phyloP scores from a whole-genome alignment of 92 coral and sea anemone genomes.

The Micromussa lordhowensis region DNA sequence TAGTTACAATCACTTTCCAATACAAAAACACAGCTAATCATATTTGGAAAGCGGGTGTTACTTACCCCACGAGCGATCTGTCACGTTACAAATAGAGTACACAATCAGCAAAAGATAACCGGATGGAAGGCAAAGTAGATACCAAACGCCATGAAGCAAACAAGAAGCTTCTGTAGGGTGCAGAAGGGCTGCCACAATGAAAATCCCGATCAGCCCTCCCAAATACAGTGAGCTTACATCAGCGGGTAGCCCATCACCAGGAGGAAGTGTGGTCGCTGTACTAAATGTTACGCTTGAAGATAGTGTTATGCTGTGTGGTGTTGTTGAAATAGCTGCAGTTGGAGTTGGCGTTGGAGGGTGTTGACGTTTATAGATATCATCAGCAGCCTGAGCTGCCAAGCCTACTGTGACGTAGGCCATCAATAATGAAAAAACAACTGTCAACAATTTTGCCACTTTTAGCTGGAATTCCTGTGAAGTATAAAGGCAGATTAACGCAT shows the following conservation, averaged over 20 bases:
- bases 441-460: constrained; percentile 81
- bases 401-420: constrained; percentile 88
- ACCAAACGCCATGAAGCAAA: constrained; percentile 88
- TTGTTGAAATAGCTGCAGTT: not conserved
- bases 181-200: constrained; percentile 69
- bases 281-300: too few relatives aligned
- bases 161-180: constrained; percentile 87
- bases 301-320: not conserved
- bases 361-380: constrained; percentile 14
- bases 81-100: constrained; percentile 93
- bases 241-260: constrained; percentile 54
- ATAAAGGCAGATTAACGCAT: constrained; percentile 76
- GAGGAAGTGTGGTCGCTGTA: not conserved
- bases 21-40: too few relatives aligned
- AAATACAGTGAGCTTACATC: constrained; percentile 81
- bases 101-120: constrained; percentile 89
- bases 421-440: constrained; percentile 76
- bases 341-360: constrained; percentile 19
- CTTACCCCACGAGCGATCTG: constrained; percentile 98
- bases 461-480: constrained; percentile 93
- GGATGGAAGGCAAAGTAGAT: constrained; percentile 87
- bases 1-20: too few relatives aligned
- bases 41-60: not conserved
- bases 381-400: constrained; percentile 66
- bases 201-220: constrained; percentile 71